These are phyloP conservation scores for Vidua macroura DNA, from an alignment of 2,113 vertebrate genomes.

Conservation along the genomic window DNA sequence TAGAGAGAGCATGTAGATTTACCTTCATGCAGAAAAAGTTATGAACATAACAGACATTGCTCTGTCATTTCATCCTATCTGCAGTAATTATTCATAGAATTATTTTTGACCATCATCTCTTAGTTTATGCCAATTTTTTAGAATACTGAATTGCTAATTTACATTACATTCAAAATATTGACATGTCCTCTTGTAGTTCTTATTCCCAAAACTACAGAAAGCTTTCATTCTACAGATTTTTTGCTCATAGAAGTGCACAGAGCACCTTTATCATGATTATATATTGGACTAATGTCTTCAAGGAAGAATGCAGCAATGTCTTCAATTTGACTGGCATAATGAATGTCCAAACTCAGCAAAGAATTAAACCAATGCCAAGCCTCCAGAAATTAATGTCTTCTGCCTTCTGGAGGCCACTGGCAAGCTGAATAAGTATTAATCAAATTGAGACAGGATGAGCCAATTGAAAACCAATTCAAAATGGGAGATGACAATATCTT, in stretches of 20 bases:
- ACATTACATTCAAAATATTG: neutral
- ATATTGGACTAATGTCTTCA: neutral
- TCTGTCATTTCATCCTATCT: neutral
- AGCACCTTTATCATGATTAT: neutral
- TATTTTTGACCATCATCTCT: neutral
- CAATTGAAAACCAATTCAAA: neutral
- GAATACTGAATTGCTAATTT: neutral
- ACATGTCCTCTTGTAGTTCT: neutral
- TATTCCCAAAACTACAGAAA: neutral
- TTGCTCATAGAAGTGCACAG: neutral
- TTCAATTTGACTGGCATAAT: neutral
- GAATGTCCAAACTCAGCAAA: neutral
- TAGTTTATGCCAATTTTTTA: neutral
- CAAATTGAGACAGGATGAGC: neutral
- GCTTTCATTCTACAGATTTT: neutral
- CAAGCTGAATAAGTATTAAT: neutral
- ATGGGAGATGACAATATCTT: neutral
- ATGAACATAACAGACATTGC: neutral
- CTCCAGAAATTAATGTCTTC: neutral
- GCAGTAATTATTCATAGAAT: neutral
- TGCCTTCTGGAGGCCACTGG: neutral
- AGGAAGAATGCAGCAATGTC: neutral
- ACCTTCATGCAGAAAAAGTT: neutral
- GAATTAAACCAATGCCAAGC: neutral
- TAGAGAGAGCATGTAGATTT: neutral